Percentiles rank a stretch among this genome's conserved stretches.
phyloP scores from a whole-genome alignment of 2,888 invertebrate species.

The Octonoba sinensis region DNA sequence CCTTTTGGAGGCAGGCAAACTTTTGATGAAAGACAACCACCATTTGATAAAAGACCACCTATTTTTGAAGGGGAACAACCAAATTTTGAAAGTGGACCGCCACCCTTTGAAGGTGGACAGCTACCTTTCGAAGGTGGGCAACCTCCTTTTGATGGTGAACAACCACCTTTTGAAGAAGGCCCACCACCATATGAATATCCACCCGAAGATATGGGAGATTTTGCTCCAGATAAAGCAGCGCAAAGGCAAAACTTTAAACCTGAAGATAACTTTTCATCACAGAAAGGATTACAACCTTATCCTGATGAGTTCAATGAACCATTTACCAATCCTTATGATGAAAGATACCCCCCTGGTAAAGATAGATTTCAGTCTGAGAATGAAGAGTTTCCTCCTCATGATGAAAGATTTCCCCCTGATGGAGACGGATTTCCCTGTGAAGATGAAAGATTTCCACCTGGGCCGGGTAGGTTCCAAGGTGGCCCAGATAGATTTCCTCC shows the following conservation, averaged over 20 bases:
- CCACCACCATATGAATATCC: conserved; percentile 25
- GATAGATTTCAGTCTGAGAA: conserved; percentile 28
- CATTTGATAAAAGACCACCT: conserved; percentile 1
- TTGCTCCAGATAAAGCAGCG: neutral
- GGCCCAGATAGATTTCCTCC: conserved; percentile 4
- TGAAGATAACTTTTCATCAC: neutral
- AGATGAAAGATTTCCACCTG: conserved; percentile 9
- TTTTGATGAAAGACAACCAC: neutral
- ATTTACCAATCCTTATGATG: conserved; percentile 20
- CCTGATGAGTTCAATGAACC: conserved; percentile 31
- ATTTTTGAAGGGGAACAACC: neutral
- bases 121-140: neutral
- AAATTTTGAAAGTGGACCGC: neutral
- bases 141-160: neutral
- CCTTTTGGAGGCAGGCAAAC: neutral
- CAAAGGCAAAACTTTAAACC: too few species aligned
- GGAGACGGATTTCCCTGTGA: conserved; percentile 7
- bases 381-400: conserved; percentile 19
- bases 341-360: conserved; percentile 31
- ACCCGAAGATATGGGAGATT: conserved; percentile 9
- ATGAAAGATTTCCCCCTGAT: conserved; percentile 15
- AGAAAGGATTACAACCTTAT: conserved; percentile 6
- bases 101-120: neutral
- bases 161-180: neutral
- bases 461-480: neutral